Evolutionary conservation across 2,113 vertebrate genomes (phyloP).

Genomic region (Bos indicus): DNA sequence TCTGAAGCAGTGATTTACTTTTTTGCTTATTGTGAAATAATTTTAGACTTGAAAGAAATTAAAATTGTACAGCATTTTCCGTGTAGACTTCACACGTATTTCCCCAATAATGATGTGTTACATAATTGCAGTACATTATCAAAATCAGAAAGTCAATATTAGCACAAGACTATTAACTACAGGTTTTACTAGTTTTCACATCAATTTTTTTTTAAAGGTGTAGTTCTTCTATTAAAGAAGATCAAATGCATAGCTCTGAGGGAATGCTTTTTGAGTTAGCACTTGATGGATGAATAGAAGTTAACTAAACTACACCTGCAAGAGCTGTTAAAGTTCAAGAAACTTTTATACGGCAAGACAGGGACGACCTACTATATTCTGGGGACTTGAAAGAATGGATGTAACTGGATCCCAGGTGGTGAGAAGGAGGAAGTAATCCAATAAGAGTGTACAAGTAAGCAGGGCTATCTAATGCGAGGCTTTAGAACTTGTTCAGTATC

Average conservation of each 20-base stretch:
- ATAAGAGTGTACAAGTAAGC: not conserved
- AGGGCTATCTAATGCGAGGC: not conserved
- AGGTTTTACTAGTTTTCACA: not conserved
- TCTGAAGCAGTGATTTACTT: not conserved
- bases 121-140: not conserved
- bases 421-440: not conserved
- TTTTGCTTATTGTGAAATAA: conserved; percentile 17
- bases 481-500: not conserved
- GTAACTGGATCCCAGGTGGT: not conserved
- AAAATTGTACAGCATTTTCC: not conserved
- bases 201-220: not conserved
- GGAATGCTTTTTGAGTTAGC: not conserved
- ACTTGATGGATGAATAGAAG: not conserved
- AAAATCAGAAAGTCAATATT: not conserved
- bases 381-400: not conserved
- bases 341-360: not conserved
- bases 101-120: not conserved
- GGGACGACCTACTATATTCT: not conserved
- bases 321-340: not conserved
- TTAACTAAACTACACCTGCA: not conserved
- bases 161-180: not conserved
- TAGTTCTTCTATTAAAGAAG: not conserved
- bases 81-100: not conserved
- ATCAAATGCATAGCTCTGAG: not conserved
- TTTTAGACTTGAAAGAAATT: not conserved